Base-by-base conservation (phyloP, 2,113 vertebrate species). In the Sigmodon hispidus region DNA sequence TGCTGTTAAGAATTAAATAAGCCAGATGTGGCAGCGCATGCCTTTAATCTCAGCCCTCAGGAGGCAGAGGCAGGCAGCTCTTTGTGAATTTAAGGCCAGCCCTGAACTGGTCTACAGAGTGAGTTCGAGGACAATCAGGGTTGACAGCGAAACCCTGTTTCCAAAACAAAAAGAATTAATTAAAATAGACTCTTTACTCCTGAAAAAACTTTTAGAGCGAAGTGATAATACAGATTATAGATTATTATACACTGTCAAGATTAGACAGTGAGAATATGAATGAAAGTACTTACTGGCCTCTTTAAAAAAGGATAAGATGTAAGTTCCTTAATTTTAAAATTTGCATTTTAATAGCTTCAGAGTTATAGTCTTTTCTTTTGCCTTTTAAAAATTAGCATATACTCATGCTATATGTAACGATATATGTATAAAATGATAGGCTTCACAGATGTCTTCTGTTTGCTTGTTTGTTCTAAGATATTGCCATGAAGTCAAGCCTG, bases 401-500 rank as follows among this genome's bases (percentile, higher is more conserved):
- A 55, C 17, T 72, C 48, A 10, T 29, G n/a, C n/a, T n/a, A n/a
- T n/a, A n/a, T n/a, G n/a, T n/a, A n/a, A n/a, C n/a, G n/a, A n/a
- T n/a, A n/a, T n/a, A n/a, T 55, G 36, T 87, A 55, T 24, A 55
- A 52, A 40, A 52, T 40, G 65, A 26, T 16, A 87, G 21, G 0
- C 11, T 72, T 87, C 65, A 87, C 48, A 7, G 52, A 55, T 85
- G 36, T n/a, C 55, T 65, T 91, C 10, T 88, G 13, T 90, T 26
- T 75, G 75, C 94, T 94, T 57, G 16, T 70, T 7, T 84, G 89
- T 93, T 40, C 48, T 45, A 98, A 99, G 99, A 97, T 99, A 99
- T 97, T 99, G 99, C 96, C 99, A 99, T 93, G 99, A 99, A 98
- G 98, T 99, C 16, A 98, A 99, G 96, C 99, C 99, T 73, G 99